Evolutionary conservation across 2,113 vertebrate genomes (phyloP).

Genomic region (Pycnonotus jocosus): DNA sequence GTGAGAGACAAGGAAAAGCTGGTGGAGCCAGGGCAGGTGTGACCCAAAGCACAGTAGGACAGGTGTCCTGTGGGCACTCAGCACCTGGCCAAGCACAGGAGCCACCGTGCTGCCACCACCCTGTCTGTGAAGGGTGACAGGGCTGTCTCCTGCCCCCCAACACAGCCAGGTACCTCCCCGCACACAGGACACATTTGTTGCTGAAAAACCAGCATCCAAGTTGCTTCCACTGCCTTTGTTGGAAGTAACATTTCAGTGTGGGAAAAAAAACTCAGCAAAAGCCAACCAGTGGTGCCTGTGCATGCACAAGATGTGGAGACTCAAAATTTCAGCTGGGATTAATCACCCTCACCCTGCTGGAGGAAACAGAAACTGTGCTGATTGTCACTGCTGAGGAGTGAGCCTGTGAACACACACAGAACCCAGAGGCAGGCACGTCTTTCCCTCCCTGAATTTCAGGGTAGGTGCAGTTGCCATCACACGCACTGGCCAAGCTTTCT

Average conservation of each 20-base stretch:
- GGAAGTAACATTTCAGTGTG: background rate
- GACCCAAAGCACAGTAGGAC: rapidly evolving
- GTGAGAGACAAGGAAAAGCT: rapidly evolving
- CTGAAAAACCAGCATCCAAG: background rate
- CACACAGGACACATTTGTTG: background rate
- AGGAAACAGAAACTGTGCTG: background rate
- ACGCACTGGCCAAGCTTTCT: background rate
- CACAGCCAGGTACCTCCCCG: background rate
- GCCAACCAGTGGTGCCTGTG: background rate
- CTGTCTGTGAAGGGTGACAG: background rate
- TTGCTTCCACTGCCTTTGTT: background rate
- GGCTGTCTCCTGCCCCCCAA: background rate
- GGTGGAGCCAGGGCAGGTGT: background rate
- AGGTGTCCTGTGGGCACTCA: background rate
- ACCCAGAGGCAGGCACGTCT: background rate
- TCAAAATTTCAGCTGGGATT: background rate
- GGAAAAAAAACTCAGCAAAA: too few relatives aligned
- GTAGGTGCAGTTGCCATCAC: background rate
- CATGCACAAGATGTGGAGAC: background rate
- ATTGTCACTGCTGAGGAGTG: background rate
- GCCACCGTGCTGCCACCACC: background rate
- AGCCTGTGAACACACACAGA: background rate
- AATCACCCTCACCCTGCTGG: background rate
- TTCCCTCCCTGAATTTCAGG: background rate
- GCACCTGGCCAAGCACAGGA: background rate